These are phyloP conservation scores for Sebastes melanostomus DNA, from an alignment of 2,797 vertebrate genomes.

Conservation along the genomic window DNA sequence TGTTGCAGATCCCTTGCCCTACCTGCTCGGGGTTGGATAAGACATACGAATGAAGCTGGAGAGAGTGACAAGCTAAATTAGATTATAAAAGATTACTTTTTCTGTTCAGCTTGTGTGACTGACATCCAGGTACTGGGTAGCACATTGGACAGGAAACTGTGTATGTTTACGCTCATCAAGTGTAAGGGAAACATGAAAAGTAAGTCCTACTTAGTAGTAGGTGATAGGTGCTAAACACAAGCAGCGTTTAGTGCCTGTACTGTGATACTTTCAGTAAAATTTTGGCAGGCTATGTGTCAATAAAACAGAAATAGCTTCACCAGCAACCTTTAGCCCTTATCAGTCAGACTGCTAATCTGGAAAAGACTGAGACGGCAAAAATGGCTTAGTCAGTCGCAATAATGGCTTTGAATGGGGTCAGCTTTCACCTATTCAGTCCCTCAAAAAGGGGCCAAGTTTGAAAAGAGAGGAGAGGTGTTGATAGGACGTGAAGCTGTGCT, in stretches of 20 bases:
- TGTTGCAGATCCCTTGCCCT: neutral
- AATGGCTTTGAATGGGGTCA: conserved; percentile 53
- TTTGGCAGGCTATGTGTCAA: conserved; percentile 6
- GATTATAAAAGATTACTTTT: conserved; percentile 53
- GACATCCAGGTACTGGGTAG: conserved; percentile 16
- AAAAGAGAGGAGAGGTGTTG: conserved; percentile 35
- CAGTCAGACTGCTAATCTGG: conserved; percentile 51
- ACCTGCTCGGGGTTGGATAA: neutral
- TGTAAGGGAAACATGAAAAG: neutral
- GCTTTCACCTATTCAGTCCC: conserved; percentile 56
- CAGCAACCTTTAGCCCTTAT: conserved; percentile 43
- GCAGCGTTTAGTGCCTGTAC: neutral
- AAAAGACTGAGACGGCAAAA: conserved; percentile 51
- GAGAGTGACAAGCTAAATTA: conserved; percentile 25
- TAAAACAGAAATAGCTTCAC: conserved; percentile 26
- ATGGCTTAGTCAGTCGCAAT: conserved; percentile 47
- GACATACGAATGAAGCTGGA: neutral
- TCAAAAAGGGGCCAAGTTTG: conserved; percentile 38
- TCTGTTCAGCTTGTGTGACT: conserved; percentile 39
- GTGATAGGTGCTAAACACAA: neutral
- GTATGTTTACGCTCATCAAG: neutral
- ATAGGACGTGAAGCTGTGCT: conserved; percentile 19
- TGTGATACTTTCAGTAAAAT: neutral
- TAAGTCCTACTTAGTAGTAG: neutral
- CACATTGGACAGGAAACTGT: neutral